A percentile compares a stretch with the other conserved stretches of the same genome.
Evolutionary conservation across 1,140 invertebrate species (phyloP).

Genomic region (Lasaia peninsularis): DNA sequence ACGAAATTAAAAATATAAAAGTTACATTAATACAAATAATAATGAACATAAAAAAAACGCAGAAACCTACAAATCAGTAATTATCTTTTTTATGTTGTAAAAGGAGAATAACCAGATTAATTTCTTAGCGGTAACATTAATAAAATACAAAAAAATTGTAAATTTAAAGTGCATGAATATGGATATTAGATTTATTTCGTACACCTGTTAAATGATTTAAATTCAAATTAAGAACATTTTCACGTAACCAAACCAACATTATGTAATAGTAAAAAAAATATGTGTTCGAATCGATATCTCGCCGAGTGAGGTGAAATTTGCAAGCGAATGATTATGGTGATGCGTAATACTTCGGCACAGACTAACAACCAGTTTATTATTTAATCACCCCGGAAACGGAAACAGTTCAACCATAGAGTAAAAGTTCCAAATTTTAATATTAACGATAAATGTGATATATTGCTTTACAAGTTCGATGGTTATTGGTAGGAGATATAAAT

Average conservation of each 20-base stretch:
- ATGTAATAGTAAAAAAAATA: not conserved
- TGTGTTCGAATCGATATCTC: not conserved
- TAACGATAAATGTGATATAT: not conserved
- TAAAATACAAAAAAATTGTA: no score
- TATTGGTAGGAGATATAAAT: no score
- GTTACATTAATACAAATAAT: no score
- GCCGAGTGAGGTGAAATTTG: conserved; percentile 4
- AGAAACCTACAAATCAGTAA: no score
- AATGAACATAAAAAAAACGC: no score
- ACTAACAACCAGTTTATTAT: conserved; percentile 35
- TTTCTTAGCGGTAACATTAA: no score
- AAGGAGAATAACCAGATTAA: no score
- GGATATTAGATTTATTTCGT: no score
- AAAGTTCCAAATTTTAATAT: conserved; percentile 27
- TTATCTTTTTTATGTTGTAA: no score
- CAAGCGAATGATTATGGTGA: conserved; percentile 23
- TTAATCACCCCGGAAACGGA: conserved; percentile 25
- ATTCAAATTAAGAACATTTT: conserved; percentile 3
- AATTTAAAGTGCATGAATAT: no score
- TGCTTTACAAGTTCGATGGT: not conserved
- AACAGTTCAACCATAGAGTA: conserved; percentile 26
- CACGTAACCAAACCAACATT: not conserved
- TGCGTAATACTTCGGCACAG: conserved; percentile 23
- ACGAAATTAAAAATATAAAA: no score
- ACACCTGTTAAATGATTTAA: not conserved